Evolutionary conservation across 2,113 vertebrate genomes (phyloP).

Genomic region (Tringa solitaria): DNA sequence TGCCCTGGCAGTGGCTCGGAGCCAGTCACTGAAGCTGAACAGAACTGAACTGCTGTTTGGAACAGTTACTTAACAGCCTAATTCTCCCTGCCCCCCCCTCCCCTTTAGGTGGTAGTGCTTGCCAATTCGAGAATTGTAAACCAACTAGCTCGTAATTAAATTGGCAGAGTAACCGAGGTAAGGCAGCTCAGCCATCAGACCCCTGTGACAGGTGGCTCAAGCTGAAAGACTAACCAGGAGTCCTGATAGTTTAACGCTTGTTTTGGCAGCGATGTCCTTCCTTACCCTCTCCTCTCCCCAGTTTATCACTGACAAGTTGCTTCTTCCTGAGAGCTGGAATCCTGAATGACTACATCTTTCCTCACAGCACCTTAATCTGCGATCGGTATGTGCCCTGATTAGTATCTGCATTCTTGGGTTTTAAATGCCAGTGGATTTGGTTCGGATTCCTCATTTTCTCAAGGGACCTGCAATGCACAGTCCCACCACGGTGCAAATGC

Average conservation of each 20-base stretch:
- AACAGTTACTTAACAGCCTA: neutral
- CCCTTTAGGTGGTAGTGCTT: neutral
- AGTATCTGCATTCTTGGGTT: neutral
- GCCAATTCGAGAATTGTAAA: neutral
- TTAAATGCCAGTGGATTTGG: neutral
- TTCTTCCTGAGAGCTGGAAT: neutral
- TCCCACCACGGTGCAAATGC: fast-evolving
- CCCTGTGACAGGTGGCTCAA: neutral
- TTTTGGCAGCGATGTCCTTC: neutral
- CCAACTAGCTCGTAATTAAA: neutral
- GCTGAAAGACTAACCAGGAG: neutral
- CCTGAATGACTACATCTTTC: neutral
- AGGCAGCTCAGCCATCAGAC: neutral
- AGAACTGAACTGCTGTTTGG: neutral
- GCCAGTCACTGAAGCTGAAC: neutral
- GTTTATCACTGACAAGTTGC: neutral
- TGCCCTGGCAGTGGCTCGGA: neutral
- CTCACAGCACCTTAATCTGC: neutral
- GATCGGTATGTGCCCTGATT: neutral
- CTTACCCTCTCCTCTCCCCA: neutral
- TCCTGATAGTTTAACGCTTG: fast-evolving
- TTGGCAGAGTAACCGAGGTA: neutral
- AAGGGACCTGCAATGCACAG: neutral
- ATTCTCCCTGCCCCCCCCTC: neutral
- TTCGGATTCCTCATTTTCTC: neutral